Evolutionary conservation across 2,797 vertebrate genomes (phyloP).

Genomic region (Scomberomorus guttatus): DNA sequence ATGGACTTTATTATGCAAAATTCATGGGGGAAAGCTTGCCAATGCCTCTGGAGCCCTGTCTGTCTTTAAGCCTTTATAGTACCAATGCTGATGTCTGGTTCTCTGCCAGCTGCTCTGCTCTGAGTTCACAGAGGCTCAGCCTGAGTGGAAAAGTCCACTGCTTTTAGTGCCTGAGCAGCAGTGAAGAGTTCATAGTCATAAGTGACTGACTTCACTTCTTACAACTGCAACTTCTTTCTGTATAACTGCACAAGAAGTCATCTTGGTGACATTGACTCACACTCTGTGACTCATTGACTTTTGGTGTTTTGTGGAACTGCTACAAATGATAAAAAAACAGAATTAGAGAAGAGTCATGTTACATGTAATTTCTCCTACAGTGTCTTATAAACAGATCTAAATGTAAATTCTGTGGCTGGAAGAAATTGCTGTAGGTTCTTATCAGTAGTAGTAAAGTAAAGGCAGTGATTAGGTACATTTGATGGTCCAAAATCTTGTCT

Average conservation of each 20-base stretch:
- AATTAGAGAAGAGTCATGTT: neutral
- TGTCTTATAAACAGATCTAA: slow-evolving; percentile 5
- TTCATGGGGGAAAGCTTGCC: slow-evolving; percentile 61
- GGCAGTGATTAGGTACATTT: neutral
- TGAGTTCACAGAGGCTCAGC: slow-evolving; percentile 64
- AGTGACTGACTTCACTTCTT: slow-evolving; percentile 32
- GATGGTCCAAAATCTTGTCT: neutral
- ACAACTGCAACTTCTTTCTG: neutral
- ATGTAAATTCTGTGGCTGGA: neutral
- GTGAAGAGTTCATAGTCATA: slow-evolving; percentile 56
- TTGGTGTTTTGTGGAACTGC: slow-evolving; percentile 2
- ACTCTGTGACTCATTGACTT: slow-evolving; percentile 15
- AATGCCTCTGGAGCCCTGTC: slow-evolving; percentile 65
- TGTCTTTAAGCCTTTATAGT: slow-evolving; percentile 67
- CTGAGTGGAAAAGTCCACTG: slow-evolving; percentile 72
- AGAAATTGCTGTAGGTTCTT: neutral
- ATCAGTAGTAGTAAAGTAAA: neutral
- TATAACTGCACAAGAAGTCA: slow-evolving; percentile 8
- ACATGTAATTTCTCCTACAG: neutral
- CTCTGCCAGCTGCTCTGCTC: slow-evolving; percentile 61
- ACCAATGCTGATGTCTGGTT: slow-evolving; percentile 63
- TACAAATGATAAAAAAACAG: neutral
- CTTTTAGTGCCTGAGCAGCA: slow-evolving; percentile 54
- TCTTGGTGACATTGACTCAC: slow-evolving; percentile 33
- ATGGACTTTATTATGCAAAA: slow-evolving; percentile 71